phyloP scores from a whole-genome alignment of 2,797 vertebrate species.

The Rhinichthys osculus region DNA sequence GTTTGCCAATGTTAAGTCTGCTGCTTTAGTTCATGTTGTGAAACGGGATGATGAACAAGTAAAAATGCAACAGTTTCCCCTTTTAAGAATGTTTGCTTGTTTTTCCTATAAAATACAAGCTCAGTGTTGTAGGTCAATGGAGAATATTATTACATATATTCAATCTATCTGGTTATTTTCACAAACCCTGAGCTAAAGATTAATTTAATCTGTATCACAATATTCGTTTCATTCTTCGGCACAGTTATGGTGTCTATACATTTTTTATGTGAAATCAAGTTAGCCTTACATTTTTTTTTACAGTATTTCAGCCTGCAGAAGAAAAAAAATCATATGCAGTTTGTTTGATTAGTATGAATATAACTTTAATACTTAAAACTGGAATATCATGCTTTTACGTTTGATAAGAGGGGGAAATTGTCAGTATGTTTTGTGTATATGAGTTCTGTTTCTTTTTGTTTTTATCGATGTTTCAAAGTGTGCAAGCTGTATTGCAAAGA shows the following conservation, averaged over 20 bases:
- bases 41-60: not conserved
- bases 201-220: not conserved
- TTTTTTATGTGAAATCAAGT: conserved; percentile 6
- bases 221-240: not conserved
- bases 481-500: conserved; percentile 30
- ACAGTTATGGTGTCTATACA: not conserved
- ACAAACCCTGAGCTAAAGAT: not conserved
- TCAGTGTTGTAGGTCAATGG: not conserved
- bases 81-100: not conserved
- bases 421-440: conserved; percentile 24
- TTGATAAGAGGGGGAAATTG: not conserved
- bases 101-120: not conserved
- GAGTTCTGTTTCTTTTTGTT: not conserved
- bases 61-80: not conserved
- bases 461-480: conserved; percentile 1
- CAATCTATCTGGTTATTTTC: not conserved
- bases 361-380: not conserved
- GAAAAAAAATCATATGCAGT: not conserved
- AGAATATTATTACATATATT: not conserved
- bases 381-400: not conserved
- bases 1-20: conserved; percentile 30
- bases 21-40: conserved; percentile 16
- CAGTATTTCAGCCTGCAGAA: not conserved
- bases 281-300: not conserved
- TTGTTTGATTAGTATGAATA: not conserved